Percentiles rank a stretch among this genome's conserved stretches.
Evolutionary conservation across 92 coral and sea anemone species (phyloP).

Genomic region (Actinernus sp.): DNA sequence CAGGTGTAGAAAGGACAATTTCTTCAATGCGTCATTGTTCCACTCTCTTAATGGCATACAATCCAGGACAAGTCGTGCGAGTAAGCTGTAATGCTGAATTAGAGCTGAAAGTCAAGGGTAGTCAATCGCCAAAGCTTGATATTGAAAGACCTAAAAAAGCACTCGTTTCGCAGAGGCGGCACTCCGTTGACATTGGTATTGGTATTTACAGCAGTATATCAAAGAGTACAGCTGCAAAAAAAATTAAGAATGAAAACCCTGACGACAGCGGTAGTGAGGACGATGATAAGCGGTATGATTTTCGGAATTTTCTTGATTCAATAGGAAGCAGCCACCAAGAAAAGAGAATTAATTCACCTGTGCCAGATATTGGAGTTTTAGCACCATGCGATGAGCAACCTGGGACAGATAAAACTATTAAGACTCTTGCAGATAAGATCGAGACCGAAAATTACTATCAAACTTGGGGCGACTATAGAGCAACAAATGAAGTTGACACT

Average conservation of each 20-base stretch:
- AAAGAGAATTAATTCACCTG: too few relatives aligned
- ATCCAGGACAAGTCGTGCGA: slow-evolving; percentile 19
- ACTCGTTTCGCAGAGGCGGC: slow-evolving; percentile 7
- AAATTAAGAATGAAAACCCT: too few relatives aligned
- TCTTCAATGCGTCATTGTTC: slow-evolving; percentile 14
- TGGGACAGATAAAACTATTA: too few relatives aligned
- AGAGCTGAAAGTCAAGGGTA: slow-evolving; percentile 2
- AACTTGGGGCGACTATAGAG: too few relatives aligned
- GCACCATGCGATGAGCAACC: too few relatives aligned
- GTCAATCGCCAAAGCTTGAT: neutral
- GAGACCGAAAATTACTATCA: too few relatives aligned
- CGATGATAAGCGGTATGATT: neutral
- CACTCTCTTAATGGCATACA: neutral
- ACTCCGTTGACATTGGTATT: slow-evolving; percentile 13
- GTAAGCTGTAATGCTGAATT: slow-evolving; percentile 23
- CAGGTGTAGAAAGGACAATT: slow-evolving; percentile 31
- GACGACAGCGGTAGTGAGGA: neutral
- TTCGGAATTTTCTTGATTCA: neutral
- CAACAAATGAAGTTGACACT: too few relatives aligned
- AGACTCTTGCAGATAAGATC: too few relatives aligned
- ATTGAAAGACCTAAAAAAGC: neutral
- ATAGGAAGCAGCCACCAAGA: too few relatives aligned
- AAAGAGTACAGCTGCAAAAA: too few relatives aligned
- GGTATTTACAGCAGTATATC: slow-evolving; percentile 5
- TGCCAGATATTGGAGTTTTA: neutral